phyloP scores from a whole-genome alignment of 2,113 vertebrate species.

The Oplegnathus fasciatus region DNA sequence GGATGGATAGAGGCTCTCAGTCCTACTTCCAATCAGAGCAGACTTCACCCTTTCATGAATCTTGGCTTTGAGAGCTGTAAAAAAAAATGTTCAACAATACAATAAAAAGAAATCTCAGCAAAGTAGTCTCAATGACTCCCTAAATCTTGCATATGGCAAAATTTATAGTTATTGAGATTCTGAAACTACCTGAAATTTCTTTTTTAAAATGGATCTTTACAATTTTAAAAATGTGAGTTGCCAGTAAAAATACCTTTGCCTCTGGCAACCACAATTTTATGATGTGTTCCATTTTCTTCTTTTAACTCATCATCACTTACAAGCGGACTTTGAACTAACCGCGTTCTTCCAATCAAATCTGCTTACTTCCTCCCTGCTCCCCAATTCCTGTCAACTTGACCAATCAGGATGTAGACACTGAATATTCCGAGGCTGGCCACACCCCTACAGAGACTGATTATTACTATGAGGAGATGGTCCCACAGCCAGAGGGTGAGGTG shows the following conservation, averaged over 20 bases:
- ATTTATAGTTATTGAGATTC: conserved; percentile 71
- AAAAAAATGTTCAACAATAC: conserved; percentile 53
- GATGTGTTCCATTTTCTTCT: conserved; percentile 76
- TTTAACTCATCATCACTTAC: conserved; percentile 70
- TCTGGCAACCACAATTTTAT: conserved; percentile 69
- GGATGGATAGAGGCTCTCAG: conserved; percentile 65
- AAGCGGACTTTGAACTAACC: conserved; percentile 81
- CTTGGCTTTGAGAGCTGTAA: conserved; percentile 69
- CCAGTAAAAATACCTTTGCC: conserved; percentile 18
- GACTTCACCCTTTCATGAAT: conserved; percentile 50
- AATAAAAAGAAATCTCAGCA: conserved; percentile 74
- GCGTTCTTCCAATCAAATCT: conserved; percentile 81
- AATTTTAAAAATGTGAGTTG: conserved; percentile 75
- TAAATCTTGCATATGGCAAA: conserved; percentile 66
- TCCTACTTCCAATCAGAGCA: conserved; percentile 30
- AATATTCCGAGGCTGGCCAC: conserved; percentile 84
- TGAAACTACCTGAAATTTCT: conserved; percentile 65
- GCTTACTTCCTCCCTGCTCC: conserved; percentile 81
- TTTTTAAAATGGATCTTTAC: conserved; percentile 67
- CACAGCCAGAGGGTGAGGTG: conserved; percentile 82
- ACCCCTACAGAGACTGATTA: conserved; percentile 85
- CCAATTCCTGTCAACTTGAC: conserved; percentile 77
- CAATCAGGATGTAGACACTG: conserved; percentile 87
- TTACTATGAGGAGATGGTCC: conserved; percentile 84
- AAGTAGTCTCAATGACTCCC: conserved; percentile 58